phyloP scores from a whole-genome alignment of 2,113 vertebrate species.

The Philantomba maxwellii region DNA sequence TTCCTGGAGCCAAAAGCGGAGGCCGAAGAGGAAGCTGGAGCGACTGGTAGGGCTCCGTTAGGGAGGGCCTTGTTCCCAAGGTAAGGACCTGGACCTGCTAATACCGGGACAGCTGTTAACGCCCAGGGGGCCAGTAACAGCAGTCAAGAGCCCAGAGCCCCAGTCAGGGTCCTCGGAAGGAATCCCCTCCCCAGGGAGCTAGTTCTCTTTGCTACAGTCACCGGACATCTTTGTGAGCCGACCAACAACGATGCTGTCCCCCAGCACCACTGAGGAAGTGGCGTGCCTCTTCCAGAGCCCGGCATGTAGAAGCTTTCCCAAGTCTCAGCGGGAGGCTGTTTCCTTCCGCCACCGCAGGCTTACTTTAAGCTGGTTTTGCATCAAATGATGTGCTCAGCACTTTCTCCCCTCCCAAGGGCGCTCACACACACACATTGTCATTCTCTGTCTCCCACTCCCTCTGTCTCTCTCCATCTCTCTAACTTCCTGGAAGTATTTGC shows the following conservation, averaged over 20 bases:
- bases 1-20: not conserved
- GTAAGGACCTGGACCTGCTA: not conserved
- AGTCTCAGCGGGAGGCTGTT: not conserved
- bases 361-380: slow-evolving; percentile 24
- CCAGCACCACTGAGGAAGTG: not conserved
- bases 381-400: slow-evolving; percentile 21
- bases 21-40: not conserved
- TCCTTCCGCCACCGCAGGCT: slow-evolving; percentile 2
- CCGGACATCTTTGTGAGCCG: not conserved
- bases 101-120: not conserved
- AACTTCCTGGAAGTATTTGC: not conserved
- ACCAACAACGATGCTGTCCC: not conserved
- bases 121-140: no score
- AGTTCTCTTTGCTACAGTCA: not conserved
- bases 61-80: not conserved
- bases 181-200: not conserved
- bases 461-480: not conserved
- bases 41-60: not conserved
- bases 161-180: not conserved
- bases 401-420: not conserved
- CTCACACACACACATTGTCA: not conserved
- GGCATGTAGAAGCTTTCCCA: not conserved
- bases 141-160: not conserved
- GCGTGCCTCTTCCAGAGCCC: not conserved
- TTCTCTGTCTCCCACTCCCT: not conserved